Percentiles rank a stretch among this genome's conserved stretches.
phyloP scores from a whole-genome alignment of 92 coral and sea anemone species.

The Epizoanthus scotinus region DNA sequence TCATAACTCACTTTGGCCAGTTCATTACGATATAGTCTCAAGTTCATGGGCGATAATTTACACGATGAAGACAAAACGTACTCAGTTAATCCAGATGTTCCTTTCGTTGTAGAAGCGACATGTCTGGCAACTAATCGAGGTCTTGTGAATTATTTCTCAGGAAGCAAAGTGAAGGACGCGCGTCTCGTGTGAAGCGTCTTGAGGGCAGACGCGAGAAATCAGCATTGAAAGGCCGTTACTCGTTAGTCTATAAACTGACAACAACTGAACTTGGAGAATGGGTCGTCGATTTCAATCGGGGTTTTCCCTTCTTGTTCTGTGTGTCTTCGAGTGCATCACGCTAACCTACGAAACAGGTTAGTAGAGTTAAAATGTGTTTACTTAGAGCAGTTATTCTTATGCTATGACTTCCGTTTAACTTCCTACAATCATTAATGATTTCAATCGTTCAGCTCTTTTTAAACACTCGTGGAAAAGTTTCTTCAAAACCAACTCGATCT shows the following conservation, averaged over 20 bases:
- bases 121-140: conserved; percentile 35
- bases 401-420: conserved; percentile 87
- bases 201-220: conserved; percentile 49
- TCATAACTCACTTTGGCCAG: not conserved
- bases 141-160: conserved; percentile 28
- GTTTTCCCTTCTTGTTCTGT: conserved; percentile 32
- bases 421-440: conserved; percentile 58
- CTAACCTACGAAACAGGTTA: conserved; percentile 54
- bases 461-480: conserved; percentile 8
- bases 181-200: conserved; percentile 21
- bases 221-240: conserved; percentile 27
- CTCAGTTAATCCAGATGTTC: not conserved
- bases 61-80: not conserved
- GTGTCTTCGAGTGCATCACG: conserved; percentile 37
- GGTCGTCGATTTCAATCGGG: conserved; percentile 34
- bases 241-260: conserved; percentile 24
- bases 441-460: not conserved
- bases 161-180: conserved; percentile 18
- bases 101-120: conserved; percentile 16
- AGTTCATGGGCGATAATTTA: conserved; percentile 7
- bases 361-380: conserved; percentile 61
- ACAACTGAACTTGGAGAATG: conserved; percentile 5
- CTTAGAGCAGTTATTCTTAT: conserved; percentile 50
- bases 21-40: conserved; percentile 20
- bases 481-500: conserved; percentile 23